These are phyloP conservation scores for Globia sparganii DNA, from an alignment of 2,888 invertebrate species.

Conservation along the genomic window DNA sequence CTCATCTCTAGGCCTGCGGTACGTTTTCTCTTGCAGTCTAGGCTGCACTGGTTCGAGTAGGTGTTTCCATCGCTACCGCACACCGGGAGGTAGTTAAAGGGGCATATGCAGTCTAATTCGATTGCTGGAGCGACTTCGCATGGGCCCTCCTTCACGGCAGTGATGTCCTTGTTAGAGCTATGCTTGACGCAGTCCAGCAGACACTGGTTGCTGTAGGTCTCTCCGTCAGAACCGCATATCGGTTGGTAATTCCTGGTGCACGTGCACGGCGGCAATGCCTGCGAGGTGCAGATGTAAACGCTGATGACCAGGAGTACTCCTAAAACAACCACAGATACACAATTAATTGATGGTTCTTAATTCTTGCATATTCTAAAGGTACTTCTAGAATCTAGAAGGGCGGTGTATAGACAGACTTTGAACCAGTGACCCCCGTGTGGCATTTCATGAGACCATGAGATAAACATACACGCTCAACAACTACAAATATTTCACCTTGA, in stretches of 20 bases:
- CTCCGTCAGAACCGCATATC: slow-evolving; percentile 94
- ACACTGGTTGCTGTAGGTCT: slow-evolving; percentile 92
- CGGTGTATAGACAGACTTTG: not conserved
- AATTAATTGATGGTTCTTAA: not conserved
- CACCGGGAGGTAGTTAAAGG: slow-evolving; percentile 67
- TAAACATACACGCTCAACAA: slow-evolving; percentile 25
- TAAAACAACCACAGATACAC: slow-evolving; percentile 54
- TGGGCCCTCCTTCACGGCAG: slow-evolving; percentile 37
- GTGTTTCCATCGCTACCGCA: slow-evolving; percentile 74
- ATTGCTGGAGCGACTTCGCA: slow-evolving; percentile 36
- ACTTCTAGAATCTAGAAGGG: not conserved
- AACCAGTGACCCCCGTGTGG: not conserved
- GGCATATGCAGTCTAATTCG: slow-evolving; percentile 62
- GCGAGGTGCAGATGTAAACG: slow-evolving; percentile 59
- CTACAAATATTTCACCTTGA: slow-evolving; percentile 45
- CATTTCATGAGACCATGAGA: not conserved
- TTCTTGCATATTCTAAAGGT: not conserved
- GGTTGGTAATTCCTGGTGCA: slow-evolving; percentile 78
- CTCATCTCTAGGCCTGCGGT: slow-evolving; percentile 39
- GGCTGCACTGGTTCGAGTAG: slow-evolving; percentile 71
- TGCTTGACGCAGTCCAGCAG: slow-evolving; percentile 88
- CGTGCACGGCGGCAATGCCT: slow-evolving; percentile 73
- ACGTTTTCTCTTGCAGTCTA: slow-evolving; percentile 60
- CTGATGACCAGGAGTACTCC: slow-evolving; percentile 71
- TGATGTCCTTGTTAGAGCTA: slow-evolving; percentile 43